A percentile compares a stretch with the other conserved stretches of the same genome.
Evolutionary conservation across 2,888 invertebrate genomes (phyloP).

Genomic region (Cephus runcator): DNA sequence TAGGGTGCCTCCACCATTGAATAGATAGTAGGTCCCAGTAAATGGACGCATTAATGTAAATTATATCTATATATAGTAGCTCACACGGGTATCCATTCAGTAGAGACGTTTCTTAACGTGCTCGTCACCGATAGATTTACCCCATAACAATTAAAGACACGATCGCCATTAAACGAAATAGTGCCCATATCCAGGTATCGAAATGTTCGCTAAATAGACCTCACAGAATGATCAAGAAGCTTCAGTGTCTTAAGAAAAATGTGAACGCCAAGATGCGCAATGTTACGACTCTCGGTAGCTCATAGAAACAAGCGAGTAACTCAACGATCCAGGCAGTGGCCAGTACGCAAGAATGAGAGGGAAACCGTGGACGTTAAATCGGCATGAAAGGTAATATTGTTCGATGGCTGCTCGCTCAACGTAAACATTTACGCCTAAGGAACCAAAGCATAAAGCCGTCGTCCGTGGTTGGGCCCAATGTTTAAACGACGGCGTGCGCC

Average conservation of each 20-base stretch:
- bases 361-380: slow-evolving; percentile 8
- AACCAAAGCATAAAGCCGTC: slow-evolving; percentile 32
- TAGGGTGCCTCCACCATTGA: background rate
- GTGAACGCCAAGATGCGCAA: background rate
- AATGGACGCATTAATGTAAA: no score
- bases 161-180: background rate
- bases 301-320: background rate
- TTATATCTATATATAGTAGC: no score
- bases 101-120: no score
- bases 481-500: slow-evolving; percentile 30
- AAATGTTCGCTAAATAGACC: background rate
- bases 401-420: slow-evolving; percentile 28
- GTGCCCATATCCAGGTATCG: no score
- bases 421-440: slow-evolving; percentile 35
- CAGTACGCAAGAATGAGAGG: background rate
- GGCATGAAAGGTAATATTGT: slow-evolving; percentile 34
- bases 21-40: no score
- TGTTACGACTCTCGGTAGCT: background rate
- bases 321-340: background rate
- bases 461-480: slow-evolving; percentile 15
- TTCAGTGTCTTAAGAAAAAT: background rate
- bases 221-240: background rate
- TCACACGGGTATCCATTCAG: no score
- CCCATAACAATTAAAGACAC: background rate
- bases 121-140: no score